Percentiles rank a stretch among this genome's conserved stretches.
Evolutionary conservation across 2,797 vertebrate species (phyloP).

Genomic region (Argya squamiceps): DNA sequence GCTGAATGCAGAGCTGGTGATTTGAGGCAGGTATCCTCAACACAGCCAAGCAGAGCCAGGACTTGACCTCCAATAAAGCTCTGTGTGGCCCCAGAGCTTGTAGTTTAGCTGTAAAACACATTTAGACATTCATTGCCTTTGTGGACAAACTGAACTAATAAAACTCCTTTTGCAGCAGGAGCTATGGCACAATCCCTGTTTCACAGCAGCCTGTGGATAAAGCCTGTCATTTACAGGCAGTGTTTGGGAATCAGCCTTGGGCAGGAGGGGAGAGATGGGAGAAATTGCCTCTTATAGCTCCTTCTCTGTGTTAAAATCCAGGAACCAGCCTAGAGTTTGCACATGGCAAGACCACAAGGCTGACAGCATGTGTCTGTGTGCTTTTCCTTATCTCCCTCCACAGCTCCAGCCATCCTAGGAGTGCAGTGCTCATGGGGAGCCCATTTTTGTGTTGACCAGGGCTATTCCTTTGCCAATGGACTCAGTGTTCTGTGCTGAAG

Average conservation of each 20-base stretch:
- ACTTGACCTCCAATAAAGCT: not conserved
- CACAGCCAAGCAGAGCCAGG: not conserved
- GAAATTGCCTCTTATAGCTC: not conserved
- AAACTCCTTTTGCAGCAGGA: not conserved
- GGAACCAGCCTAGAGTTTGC: not conserved
- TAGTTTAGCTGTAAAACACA: not conserved
- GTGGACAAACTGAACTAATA: not conserved
- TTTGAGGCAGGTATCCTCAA: not conserved
- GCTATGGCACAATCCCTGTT: not conserved
- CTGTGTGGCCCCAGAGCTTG: not conserved
- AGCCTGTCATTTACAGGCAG: not conserved
- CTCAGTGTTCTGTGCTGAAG: not conserved
- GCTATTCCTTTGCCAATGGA: not conserved
- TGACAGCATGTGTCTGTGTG: not conserved
- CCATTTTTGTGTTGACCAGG: not conserved
- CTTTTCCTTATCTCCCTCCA: constrained; percentile 13
- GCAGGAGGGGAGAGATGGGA: not conserved
- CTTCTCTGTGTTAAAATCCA: not conserved
- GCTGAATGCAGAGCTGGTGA: not conserved
- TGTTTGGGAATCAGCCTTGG: not conserved
- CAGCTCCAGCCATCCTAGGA: not conserved
- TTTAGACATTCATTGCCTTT: not conserved
- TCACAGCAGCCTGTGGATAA: not conserved
- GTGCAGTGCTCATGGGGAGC: not conserved
- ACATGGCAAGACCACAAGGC: not conserved